These are phyloP conservation scores for Tachina lurida DNA, from an alignment of 2,888 invertebrate species.

Conservation along the genomic window DNA sequence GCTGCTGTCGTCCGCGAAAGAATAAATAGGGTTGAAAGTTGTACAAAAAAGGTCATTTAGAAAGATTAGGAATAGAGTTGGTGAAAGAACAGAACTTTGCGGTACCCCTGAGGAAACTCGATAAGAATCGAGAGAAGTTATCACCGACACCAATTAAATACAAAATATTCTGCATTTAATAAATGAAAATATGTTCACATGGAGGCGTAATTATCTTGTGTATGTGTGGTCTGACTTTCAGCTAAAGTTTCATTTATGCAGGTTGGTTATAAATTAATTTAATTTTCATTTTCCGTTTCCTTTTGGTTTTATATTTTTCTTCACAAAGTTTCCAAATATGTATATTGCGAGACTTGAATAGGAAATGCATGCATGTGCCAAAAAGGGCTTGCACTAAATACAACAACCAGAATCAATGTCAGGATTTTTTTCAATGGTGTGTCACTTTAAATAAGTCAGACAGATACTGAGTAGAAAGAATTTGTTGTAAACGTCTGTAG, in stretches of 20 bases:
- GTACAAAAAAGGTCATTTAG: too few species aligned
- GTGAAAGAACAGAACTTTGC: too few species aligned
- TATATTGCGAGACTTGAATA: background rate
- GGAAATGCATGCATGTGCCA: background rate
- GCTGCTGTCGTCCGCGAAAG: too few species aligned
- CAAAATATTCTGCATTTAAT: too few species aligned
- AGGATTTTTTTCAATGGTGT: constrained; percentile 3
- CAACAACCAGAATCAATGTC: constrained; percentile 12
- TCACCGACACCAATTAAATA: too few species aligned
- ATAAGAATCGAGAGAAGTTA: too few species aligned
- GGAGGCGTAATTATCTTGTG: constrained; percentile 4
- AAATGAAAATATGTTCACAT: too few species aligned
- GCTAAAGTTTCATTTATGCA: constrained; percentile 14
- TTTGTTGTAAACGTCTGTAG: background rate
- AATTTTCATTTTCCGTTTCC: constrained; percentile 4
- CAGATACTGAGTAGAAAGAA: background rate
- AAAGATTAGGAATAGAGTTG: too few species aligned
- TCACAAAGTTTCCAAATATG: background rate
- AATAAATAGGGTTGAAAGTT: too few species aligned
- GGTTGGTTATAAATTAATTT: constrained; percentile 16
- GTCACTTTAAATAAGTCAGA: background rate
- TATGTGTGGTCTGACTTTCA: background rate
- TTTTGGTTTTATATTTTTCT: background rate
- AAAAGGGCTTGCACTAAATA: constrained; percentile 22
- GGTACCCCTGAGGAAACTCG: too few species aligned